Base-by-base conservation (phyloP, 2,888 invertebrate genomes). In the Agriopis leucophaearia region DNA sequence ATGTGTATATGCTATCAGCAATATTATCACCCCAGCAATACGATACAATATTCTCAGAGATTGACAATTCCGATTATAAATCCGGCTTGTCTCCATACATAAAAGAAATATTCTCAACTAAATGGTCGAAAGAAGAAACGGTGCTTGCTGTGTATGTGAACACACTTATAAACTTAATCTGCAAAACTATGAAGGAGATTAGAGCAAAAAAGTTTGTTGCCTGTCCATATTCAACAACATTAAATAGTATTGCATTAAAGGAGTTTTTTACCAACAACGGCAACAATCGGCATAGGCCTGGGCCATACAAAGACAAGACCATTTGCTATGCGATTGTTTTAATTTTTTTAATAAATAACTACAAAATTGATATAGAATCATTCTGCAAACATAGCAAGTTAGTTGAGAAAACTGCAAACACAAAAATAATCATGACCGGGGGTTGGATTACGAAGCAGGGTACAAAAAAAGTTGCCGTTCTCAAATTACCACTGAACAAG, bases 1-100 rank as follows among this genome's bases (percentile, higher is more conserved):
- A 94, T 42, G 92, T 95, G 0, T 95, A 95, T 64, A 82, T 89
- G 59, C 71, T 95, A 12, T 74, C 91, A 27, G 81, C 87, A 36
- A 88, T 95, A 15, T 78, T 95, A 48, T 90, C 90, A 0, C 74
- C 83, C 6, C 85, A 90, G 0, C 85, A 94, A 36, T 86, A 85
- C 47, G 86, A 93, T 0, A 85, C 82, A 42, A 88, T 94, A 8
- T 77, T 76, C 16, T 72, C 81, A 0, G 93, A 94, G 73, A 70
- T 92, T 1, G 81, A 84, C 48, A 72, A 71, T 0, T 80, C 83
- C n/a, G 86, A 92, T 3, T 86, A 60, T 45, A 51, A 52, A 40
- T 79, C 40, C 64, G 87, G 1, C 70, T 88, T 38, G 71, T 81
- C 13, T 81, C 87, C 0, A 80, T 85, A 7, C 10, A 42, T 66